phyloP scores from a whole-genome alignment of 1,140 invertebrate genomes.

The Drosophila repleta region DNA sequence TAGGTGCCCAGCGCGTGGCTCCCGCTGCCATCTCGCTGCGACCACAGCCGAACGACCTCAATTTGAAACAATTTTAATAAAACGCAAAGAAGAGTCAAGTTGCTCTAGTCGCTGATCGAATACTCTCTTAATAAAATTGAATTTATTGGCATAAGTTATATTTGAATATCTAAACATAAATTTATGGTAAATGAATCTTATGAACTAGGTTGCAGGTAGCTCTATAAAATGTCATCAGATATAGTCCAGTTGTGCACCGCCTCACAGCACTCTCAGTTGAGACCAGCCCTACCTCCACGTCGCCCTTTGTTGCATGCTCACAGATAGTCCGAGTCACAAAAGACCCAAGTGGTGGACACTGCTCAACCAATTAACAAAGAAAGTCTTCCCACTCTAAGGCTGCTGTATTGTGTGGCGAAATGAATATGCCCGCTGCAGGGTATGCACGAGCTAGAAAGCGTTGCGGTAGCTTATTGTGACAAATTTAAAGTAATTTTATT shows the following conservation, averaged over 20 bases:
- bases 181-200: too few species aligned
- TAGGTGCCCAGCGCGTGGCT: slow-evolving; percentile 8
- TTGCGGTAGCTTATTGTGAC: slow-evolving; percentile 73
- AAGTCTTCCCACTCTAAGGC: not conserved
- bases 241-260: too few species aligned
- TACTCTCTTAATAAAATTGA: not conserved
- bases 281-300: too few species aligned
- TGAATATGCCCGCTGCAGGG: not conserved
- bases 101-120: not conserved
- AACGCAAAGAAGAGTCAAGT: slow-evolving; percentile 34
- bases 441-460: not conserved
- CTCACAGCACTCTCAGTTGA: too few species aligned
- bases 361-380: not conserved
- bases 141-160: not conserved
- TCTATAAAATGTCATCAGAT: too few species aligned
- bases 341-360: too few species aligned
- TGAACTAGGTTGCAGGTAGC: too few species aligned
- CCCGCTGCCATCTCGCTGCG: not conserved
- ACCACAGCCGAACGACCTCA: slow-evolving; percentile 36
- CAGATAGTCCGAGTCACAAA: too few species aligned
- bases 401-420: not conserved
- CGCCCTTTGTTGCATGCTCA: too few species aligned
- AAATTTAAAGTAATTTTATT: slow-evolving; percentile 82
- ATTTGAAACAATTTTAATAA: slow-evolving; percentile 82
- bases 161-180: too few species aligned